Base-by-base conservation (phyloP, 2,113 vertebrate genomes). In the Hydrochoerus hydrochaeris region DNA sequence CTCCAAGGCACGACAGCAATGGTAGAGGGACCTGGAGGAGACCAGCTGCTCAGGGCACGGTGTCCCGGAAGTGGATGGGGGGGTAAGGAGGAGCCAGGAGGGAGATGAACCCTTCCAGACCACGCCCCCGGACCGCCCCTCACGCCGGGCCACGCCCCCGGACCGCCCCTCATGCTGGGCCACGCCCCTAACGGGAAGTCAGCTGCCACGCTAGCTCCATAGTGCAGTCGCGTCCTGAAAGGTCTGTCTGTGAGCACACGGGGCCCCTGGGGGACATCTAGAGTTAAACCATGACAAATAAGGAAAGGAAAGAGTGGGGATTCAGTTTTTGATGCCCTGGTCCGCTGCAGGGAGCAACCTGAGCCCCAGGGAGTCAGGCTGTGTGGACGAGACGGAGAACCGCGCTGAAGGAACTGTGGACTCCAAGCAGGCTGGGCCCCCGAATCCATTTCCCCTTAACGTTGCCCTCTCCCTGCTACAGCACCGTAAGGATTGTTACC, bases 321-420 rank as follows among this genome's bases (percentile, higher is more conserved):
- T 60, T 92, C 35, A 38, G 46, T 26, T 3, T 26, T 0, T 1
- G 8, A 52, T 22, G 1, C 0, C 22, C 30, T 2, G 14, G 19
- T n/a, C 38, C 1, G 38, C 75, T 57, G 9, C 44, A 49, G 17
- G 69, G 46, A 63, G 32, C 24, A 6, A 35, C 28, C 46, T 19
- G 10, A 62, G 38, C 58, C 52, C 71, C 85, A 82, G 81, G 54
- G 80, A 44, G 38, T 26, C 62, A 22, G 14, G 24, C 35, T 3
- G 4, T 49, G 16, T n/a, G 24, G 30, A 22, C 2, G 24, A 38
- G 28, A 22, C 7, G 16, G 3, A 28, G 19, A 80, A 0, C 24
- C 24, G 1, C 1, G 14, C 30, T 35, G 46, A 67, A 87, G 32
- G 35, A 38, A 41, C 4, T 38, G 30, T 54, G 35, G 46, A 46